These are phyloP conservation scores for Motacilla tschutschensis DNA, from an alignment of 2,113 vertebrate genomes.

Conservation along the genomic window DNA sequence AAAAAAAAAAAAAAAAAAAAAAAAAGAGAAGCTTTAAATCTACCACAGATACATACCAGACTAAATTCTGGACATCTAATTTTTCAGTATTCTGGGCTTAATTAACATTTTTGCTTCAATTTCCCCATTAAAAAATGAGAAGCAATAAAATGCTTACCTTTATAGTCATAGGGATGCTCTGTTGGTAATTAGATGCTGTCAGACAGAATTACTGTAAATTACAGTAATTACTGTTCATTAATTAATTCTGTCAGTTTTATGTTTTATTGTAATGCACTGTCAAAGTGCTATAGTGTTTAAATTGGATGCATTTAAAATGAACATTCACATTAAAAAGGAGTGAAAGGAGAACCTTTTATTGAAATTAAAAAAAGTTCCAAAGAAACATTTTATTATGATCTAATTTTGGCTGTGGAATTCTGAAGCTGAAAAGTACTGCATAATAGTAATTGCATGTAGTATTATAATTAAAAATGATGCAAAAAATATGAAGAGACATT, in stretches of 20 bases:
- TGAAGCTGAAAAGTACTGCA: slow-evolving; percentile 15
- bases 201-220: slow-evolving; percentile 60
- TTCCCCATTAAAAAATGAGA: slow-evolving; percentile 44
- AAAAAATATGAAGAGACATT: slow-evolving; percentile 38
- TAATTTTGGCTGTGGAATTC: slow-evolving; percentile 43
- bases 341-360: slow-evolving; percentile 64
- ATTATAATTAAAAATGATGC: slow-evolving; percentile 38
- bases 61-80: background rate
- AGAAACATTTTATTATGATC: slow-evolving; percentile 53
- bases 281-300: slow-evolving; percentile 46
- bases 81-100: slow-evolving; percentile 37
- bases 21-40: background rate
- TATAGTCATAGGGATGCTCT: slow-evolving; percentile 24
- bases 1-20: background rate
- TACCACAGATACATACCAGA: background rate
- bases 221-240: slow-evolving; percentile 64
- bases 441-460: slow-evolving; percentile 35
- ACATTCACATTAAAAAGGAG: slow-evolving; percentile 39
- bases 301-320: slow-evolving; percentile 56
- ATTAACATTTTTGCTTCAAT: slow-evolving; percentile 50
- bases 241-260: slow-evolving; percentile 61
- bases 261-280: slow-evolving; percentile 58
- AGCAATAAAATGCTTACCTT: slow-evolving; percentile 57
- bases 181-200: slow-evolving; percentile 61
- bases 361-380: slow-evolving; percentile 56